These are phyloP conservation scores for Platerodrilus igneus DNA, from an alignment of 2,888 invertebrate species.

Conservation along the genomic window DNA sequence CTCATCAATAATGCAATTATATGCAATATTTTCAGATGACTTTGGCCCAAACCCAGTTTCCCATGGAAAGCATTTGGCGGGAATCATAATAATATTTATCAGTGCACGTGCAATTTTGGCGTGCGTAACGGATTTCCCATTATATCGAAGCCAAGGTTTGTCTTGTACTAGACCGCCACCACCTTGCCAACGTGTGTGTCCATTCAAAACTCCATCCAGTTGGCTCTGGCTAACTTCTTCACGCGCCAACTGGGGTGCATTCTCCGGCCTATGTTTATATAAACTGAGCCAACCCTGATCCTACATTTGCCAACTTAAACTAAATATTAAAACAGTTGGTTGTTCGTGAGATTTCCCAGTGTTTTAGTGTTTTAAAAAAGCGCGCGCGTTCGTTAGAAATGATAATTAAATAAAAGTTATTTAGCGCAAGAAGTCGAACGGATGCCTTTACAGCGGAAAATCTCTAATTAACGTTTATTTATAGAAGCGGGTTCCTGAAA, in stretches of 20 bases:
- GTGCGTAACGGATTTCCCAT: constrained; percentile 36
- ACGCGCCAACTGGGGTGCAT: constrained; percentile 41
- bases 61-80: constrained; percentile 30
- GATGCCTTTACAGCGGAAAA: constrained; percentile 19
- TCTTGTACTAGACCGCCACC: constrained; percentile 33
- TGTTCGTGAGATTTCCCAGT: constrained; percentile 7
- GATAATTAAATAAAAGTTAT: background rate
- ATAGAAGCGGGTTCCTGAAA: constrained; percentile 29
- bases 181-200: constrained; percentile 37
- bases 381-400: background rate
- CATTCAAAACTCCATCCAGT: constrained; percentile 43
- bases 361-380: background rate
- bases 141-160: constrained; percentile 38
- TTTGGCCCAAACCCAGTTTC: constrained; percentile 25
- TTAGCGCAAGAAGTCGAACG: too few species aligned
- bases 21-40: too few species aligned
- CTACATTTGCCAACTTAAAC: constrained; percentile 13
- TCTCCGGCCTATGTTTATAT: constrained; percentile 29
- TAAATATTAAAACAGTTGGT: constrained; percentile 22
- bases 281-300: constrained; percentile 29
- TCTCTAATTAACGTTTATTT: constrained; percentile 32
- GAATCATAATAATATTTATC: constrained; percentile 36
- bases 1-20: too few species aligned
- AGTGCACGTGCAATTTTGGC: constrained; percentile 37
- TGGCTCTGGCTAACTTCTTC: constrained; percentile 39